phyloP scores from a whole-genome alignment of 2,113 vertebrate species.

The Crotalus horridus region DNA sequence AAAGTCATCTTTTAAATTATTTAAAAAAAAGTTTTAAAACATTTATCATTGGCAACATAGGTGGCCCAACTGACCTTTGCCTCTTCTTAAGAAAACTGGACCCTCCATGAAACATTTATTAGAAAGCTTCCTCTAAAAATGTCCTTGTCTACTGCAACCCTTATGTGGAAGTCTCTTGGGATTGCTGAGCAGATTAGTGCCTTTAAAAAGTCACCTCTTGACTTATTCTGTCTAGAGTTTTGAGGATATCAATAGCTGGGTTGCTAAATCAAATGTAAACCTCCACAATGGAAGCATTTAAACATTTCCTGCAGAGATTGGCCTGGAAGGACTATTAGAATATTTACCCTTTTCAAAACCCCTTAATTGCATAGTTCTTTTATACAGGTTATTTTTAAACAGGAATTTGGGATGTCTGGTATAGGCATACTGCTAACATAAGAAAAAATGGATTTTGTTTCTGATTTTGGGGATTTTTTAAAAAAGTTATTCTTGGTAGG shows the following conservation, averaged over 20 bases:
- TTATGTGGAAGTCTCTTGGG: background rate
- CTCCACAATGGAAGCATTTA: background rate
- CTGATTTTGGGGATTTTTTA: background rate
- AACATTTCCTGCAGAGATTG: constrained; percentile 4
- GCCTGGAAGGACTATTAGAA: background rate
- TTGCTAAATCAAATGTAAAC: background rate
- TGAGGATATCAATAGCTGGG: background rate
- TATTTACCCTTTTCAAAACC: background rate
- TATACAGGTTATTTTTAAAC: background rate
- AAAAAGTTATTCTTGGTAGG: background rate
- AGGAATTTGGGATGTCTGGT: background rate
- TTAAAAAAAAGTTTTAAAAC: background rate
- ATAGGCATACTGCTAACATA: background rate
- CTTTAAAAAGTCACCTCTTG: background rate
- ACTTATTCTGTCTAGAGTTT: background rate
- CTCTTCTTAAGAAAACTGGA: background rate
- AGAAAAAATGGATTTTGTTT: background rate
- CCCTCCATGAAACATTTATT: constrained; percentile 5
- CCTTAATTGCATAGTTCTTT: background rate
- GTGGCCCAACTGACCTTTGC: background rate
- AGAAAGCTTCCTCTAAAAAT: constrained; percentile 1
- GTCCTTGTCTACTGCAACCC: background rate
- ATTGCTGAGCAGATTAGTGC: background rate
- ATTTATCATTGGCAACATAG: background rate
- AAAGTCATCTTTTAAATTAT: constrained; percentile 33